These are phyloP conservation scores for Acleris cristana DNA, from an alignment of 2,888 invertebrate genomes.

Conservation along the genomic window DNA sequence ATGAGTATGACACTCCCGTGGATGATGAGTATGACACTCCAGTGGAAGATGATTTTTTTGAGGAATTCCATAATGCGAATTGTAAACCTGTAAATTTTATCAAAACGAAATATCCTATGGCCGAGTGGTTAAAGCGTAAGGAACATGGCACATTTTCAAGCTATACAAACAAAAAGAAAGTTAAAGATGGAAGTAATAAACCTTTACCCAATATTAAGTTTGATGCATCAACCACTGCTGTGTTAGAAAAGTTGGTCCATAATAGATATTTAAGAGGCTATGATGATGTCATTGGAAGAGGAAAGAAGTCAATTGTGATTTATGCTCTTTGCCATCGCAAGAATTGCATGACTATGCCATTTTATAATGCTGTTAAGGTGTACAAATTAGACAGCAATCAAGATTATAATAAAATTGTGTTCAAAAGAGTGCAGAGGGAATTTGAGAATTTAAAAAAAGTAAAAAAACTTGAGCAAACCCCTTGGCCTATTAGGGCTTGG, in stretches of 20 bases:
- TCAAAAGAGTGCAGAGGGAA: constrained; percentile 14
- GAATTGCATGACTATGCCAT: neutral
- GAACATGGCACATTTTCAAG: neutral
- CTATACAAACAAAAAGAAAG: neutral
- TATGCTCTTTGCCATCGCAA: constrained; percentile 1
- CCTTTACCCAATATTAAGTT: constrained; percentile 5
- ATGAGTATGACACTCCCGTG: too few species aligned
- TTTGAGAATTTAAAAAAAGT: constrained; percentile 1
- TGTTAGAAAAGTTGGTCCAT: constrained; percentile 5
- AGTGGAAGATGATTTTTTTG: neutral
- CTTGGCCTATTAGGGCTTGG: neutral
- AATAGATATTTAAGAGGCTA: constrained; percentile 10
- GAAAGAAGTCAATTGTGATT: constrained; percentile 10
- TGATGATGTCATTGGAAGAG: constrained; percentile 5
- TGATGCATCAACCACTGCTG: constrained; percentile 4
- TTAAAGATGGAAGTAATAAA: neutral
- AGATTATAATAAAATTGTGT: constrained; percentile 8
- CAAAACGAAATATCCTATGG: neutral
- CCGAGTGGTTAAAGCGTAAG: neutral
- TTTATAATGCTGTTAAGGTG: constrained; percentile 19
- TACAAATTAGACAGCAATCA: constrained; percentile 1
- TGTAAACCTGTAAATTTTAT: neutral
- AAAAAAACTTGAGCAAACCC: too few species aligned
- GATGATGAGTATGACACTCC: too few species aligned
- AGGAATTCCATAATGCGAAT: neutral